Conservation (phyloP, 2,113 vertebrate genomes). For the Gulo gulo region DNA sequence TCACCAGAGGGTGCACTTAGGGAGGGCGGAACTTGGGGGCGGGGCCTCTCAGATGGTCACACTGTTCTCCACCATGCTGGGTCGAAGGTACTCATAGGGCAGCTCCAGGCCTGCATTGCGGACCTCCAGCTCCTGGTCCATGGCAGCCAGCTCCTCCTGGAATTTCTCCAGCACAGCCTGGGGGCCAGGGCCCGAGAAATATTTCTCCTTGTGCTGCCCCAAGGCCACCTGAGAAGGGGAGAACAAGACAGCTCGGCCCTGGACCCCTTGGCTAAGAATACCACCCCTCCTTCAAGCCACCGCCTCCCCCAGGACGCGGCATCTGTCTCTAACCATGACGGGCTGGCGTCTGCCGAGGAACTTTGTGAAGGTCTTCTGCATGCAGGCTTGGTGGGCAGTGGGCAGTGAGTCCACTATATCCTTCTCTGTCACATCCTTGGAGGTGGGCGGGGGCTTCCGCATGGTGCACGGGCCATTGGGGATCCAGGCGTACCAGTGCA, state of each 20-base stretch:
- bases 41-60: conserved; percentile 38
- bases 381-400: not conserved
- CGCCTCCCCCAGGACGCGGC: too few species aligned
- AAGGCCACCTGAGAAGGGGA: conserved; percentile 39
- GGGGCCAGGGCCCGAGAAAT: conserved; percentile 42
- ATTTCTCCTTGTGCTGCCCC: conserved; percentile 52
- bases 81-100: conserved; percentile 55
- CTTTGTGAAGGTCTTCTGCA: not conserved
- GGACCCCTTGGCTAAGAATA: not conserved
- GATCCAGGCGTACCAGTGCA: conserved; percentile 49
- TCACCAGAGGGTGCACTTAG: not conserved
- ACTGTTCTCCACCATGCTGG: conserved; percentile 70
- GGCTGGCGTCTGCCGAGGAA: conserved; percentile 28
- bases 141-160: not conserved
- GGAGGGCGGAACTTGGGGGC: not conserved
- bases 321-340: conserved; percentile 37
- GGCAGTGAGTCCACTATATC: conserved; percentile 78
- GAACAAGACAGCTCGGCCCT: not conserved
- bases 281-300: not conserved
- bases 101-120: conserved; percentile 16
- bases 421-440: conserved; percentile 83
- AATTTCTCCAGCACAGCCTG: not conserved
- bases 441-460: conserved; percentile 76
- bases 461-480: conserved; percentile 42
- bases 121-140: conserved; percentile 26